Conservation (phyloP, 2,113 vertebrate genomes). For the Poeciliopsis retropinna region DNA sequence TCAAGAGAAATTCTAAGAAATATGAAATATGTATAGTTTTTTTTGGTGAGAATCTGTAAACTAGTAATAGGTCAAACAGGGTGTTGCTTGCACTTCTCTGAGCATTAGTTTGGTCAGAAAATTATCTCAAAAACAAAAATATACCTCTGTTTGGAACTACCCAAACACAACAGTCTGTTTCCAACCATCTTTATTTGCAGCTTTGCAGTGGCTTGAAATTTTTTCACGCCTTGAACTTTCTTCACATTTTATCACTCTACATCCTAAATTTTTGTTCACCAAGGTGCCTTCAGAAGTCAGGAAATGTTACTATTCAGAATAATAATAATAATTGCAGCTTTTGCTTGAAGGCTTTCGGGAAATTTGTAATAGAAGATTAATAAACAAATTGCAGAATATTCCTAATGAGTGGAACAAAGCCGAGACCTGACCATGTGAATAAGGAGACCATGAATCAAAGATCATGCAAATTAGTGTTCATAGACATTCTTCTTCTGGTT, state of each 20-base stretch:
- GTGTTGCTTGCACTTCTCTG: background rate
- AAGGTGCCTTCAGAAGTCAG: background rate
- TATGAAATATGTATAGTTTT: too few relatives aligned
- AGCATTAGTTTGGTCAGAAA: background rate
- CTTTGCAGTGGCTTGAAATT: background rate
- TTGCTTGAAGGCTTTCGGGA: background rate
- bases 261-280: background rate
- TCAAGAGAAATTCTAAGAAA: background rate
- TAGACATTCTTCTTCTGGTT: background rate
- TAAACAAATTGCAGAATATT: background rate
- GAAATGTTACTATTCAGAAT: background rate
- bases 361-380: background rate
- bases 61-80: background rate
- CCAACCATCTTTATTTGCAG: background rate
- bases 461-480: background rate
- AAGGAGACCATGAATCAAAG: background rate
- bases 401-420: background rate
- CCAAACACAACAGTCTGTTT: background rate
- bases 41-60: too few relatives aligned
- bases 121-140: background rate
- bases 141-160: background rate
- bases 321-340: background rate
- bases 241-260: too few relatives aligned
- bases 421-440: background rate
- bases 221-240: too few relatives aligned